Base-by-base conservation (phyloP, 2,888 invertebrate species). In the Podabrus alpinus region DNA sequence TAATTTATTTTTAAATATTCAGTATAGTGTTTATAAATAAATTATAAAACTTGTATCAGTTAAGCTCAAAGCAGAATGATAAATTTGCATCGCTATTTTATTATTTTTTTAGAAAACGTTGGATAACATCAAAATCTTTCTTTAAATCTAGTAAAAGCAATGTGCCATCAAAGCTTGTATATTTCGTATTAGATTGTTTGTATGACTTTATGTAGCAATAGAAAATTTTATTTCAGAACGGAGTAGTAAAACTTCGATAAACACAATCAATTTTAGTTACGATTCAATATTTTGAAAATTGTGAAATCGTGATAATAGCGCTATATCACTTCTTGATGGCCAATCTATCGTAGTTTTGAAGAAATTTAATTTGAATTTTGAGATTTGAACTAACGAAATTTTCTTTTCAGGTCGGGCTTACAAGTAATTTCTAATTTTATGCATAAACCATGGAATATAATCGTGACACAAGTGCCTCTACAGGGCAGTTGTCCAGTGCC, bases 401-500 rank as follows among this genome's bases (percentile, higher is more conserved):
- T 45, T 45, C 7, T 64, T 64, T 64, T 64, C 21, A 64, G 21
- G 62, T 21, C 19, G 62, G 2, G 62, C 62, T 16, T 64, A 19
- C 29, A 73, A 68, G 21, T 73, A 70, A 75, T 75, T 72, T 73
- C 59, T 78, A 73, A 73, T 75, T 69, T 73, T 74, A 73, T 72
- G 70, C 13, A 64, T 73, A 77, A 76, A 78, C 72, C 68, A 83
- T 83, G 83, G 83, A 83, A 77, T 80, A 78, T 72, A 79, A 77
- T 73, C 81, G 82, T 68, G 81, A 81, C 74, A 82, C 82, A 77
- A 82, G 86, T 75, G 87, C 87, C 77, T 87, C 87, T 72, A 87
- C 87, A 70, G 87, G 87, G 66, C 87, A 86, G 78, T 81, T 87
- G 76, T 87, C 87, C 59, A 86, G 83, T 77, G 81, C 84, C 66